Conservation (phyloP, 92 coral and sea anemone genomes). For the Phenganax marumi region DNA sequence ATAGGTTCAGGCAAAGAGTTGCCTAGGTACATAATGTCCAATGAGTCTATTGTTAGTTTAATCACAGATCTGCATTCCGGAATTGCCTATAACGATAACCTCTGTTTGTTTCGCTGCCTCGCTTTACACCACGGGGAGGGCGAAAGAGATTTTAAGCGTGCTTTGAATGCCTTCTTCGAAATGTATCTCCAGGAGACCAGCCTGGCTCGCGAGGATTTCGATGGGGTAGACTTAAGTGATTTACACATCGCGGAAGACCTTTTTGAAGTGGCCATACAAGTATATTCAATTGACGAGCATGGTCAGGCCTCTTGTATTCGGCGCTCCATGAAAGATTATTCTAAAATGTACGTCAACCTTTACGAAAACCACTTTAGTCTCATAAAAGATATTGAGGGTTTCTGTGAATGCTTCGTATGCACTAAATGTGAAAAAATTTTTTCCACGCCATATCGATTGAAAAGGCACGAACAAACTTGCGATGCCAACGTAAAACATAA, state of each 20-base stretch:
- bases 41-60: too few species aligned
- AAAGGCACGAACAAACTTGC: too few species aligned
- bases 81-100: not conserved
- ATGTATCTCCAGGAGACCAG: not conserved
- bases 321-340: not conserved
- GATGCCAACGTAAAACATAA: too few species aligned
- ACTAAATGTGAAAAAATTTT: too few species aligned
- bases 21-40: too few species aligned
- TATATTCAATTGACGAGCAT: not conserved
- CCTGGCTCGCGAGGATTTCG: not conserved
- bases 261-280: not conserved
- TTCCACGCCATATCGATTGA: too few species aligned
- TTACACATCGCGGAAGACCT: not conserved
- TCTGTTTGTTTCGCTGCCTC: slow-evolving; percentile 1
- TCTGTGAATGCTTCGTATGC: too few species aligned
- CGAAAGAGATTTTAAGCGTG: not conserved
- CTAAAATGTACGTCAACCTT: not conserved
- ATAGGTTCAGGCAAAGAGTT: too few species aligned
- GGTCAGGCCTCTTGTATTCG: not conserved
- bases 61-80: too few species aligned
- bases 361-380: not conserved
- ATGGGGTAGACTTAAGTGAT: not conserved
- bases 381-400: too few species aligned
- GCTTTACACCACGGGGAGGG: not conserved
- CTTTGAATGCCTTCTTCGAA: slow-evolving; percentile 1